Evolutionary conservation across 2,113 vertebrate species (phyloP).

Genomic region (Parotia lawesii): DNA sequence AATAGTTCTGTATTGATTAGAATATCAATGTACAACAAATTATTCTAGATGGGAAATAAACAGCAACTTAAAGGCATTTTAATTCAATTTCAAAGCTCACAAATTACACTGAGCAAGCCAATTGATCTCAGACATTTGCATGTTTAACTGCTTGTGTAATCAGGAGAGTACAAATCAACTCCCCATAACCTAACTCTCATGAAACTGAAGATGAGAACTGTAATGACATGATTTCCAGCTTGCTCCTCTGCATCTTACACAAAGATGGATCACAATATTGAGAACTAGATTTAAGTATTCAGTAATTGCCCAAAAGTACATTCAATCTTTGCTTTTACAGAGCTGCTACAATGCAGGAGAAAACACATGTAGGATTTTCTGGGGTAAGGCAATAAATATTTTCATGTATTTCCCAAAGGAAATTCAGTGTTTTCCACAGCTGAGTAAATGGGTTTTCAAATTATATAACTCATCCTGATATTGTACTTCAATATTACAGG

Average conservation of each 20-base stretch:
- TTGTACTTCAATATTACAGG: background rate
- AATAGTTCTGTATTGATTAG: background rate
- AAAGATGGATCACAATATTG: background rate
- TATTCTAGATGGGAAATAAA: background rate
- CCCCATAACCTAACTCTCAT: background rate
- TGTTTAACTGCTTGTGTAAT: background rate
- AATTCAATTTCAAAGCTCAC: background rate
- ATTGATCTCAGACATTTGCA: background rate
- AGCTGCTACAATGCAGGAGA: background rate
- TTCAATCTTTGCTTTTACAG: background rate
- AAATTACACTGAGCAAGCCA: background rate
- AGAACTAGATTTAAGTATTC: background rate
- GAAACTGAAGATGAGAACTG: background rate
- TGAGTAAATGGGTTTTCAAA: constrained; percentile 26
- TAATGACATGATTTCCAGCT: background rate
- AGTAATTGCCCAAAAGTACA: background rate
- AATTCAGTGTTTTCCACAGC: constrained; percentile 17
- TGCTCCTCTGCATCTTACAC: background rate
- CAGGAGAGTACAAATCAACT: background rate
- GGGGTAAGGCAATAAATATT: background rate
- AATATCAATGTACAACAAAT: background rate
- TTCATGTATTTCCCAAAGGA: constrained; percentile 35
- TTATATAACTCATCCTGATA: constrained; percentile 6
- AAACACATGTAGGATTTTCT: background rate
- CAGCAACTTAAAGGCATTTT: background rate